Evolutionary conservation across 92 coral and sea anemone genomes (phyloP).

Genomic region (Metridium senile): DNA sequence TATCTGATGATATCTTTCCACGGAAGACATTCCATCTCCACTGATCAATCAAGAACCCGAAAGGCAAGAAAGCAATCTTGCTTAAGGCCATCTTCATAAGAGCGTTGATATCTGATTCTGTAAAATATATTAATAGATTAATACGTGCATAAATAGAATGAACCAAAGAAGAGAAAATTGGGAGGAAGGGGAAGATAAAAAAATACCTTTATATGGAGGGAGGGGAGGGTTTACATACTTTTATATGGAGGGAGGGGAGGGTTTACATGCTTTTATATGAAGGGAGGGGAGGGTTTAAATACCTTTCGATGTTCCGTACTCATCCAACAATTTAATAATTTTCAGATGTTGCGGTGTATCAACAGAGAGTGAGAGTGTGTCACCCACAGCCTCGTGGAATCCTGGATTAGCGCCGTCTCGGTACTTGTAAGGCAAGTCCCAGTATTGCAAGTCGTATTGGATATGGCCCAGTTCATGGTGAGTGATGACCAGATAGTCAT

Average conservation of each 20-base stretch:
- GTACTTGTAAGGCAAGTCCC: slow-evolving; percentile 67
- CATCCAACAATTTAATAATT: slow-evolving; percentile 56
- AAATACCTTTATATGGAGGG: too few relatives aligned
- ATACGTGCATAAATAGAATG: too few relatives aligned
- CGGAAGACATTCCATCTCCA: slow-evolving; percentile 92
- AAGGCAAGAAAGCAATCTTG: slow-evolving; percentile 75
- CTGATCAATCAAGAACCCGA: slow-evolving; percentile 86
- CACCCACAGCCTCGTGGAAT: slow-evolving; percentile 92
- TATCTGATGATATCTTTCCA: slow-evolving; percentile 57
- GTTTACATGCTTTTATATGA: background rate
- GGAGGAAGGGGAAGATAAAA: too few relatives aligned
- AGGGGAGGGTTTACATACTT: too few relatives aligned
- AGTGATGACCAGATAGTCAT: slow-evolving; percentile 71
- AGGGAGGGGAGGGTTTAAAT: background rate
- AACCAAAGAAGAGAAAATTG: background rate
- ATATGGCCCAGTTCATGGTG: slow-evolving; percentile 92
- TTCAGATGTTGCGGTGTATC: slow-evolving; percentile 81
- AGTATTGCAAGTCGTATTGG: slow-evolving; percentile 85
- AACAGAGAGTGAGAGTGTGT: slow-evolving; percentile 82
- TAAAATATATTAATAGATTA: background rate
- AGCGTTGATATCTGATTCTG: slow-evolving; percentile 77
- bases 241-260: too few relatives aligned
- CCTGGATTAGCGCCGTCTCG: slow-evolving; percentile 91
- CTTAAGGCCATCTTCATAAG: slow-evolving; percentile 72
- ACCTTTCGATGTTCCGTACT: slow-evolving; percentile 59